Conservation (phyloP, 2,888 invertebrate genomes). For the Ctena decussata region DNA sequence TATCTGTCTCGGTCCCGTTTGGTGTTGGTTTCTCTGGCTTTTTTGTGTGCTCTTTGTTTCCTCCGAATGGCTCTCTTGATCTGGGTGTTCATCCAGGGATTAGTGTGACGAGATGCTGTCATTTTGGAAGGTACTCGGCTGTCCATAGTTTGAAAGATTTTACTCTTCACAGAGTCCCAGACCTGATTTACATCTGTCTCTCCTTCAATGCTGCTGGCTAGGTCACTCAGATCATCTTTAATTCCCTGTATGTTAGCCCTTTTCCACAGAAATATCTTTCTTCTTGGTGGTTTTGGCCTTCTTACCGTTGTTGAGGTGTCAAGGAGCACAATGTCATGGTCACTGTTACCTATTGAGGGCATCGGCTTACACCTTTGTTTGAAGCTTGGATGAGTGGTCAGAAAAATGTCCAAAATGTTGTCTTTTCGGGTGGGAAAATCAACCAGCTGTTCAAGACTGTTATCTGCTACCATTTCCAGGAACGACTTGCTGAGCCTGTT, state of each 20-base stretch:
- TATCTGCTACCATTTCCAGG: background rate
- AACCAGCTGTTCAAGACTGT: conserved; percentile 18
- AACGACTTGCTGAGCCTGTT: background rate
- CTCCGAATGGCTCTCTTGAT: background rate
- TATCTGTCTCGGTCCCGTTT: conserved; percentile 5
- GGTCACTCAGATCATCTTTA: background rate
- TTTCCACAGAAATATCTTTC: conserved; percentile 6
- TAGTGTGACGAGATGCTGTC: background rate
- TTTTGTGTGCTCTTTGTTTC: background rate
- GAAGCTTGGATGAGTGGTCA: conserved; percentile 19
- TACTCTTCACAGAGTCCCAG: background rate
- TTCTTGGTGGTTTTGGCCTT: conserved; percentile 12
- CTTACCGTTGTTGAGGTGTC: background rate
- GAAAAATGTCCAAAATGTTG: conserved; percentile 23
- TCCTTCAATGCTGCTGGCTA: background rate
- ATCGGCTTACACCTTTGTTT: conserved; percentile 27
- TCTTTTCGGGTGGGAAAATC: conserved; percentile 27
- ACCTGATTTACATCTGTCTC: background rate
- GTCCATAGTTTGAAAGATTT: background rate
- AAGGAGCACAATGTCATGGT: conserved; percentile 3
- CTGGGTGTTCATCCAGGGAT: conserved; percentile 13
- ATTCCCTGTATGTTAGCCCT: background rate
- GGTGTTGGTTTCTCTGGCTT: background rate
- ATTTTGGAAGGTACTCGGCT: background rate
- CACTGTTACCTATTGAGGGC: conserved; percentile 22